Percentiles rank a stretch among this genome's conserved stretches.
Conservation (phyloP, 2,888 invertebrate species). For the Cynaeus angustus region DNA sequence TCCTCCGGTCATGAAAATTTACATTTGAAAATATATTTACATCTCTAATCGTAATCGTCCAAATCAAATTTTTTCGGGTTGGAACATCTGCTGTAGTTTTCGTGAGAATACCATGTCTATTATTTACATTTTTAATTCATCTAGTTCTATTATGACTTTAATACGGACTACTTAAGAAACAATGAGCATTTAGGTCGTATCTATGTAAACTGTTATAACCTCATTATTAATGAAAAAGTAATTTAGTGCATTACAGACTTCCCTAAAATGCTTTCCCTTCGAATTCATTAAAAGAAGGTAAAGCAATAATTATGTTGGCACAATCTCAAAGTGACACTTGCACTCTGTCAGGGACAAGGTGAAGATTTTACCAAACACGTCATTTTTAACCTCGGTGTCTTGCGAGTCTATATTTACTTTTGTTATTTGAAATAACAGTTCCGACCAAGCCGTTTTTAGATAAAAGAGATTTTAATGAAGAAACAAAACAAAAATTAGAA, state of each 20-base stretch:
- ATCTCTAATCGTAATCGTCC: constrained; percentile 27
- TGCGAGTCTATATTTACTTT: constrained; percentile 27
- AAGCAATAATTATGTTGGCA: constrained; percentile 8
- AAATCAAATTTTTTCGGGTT: constrained; percentile 23
- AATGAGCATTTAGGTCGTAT: constrained; percentile 36
- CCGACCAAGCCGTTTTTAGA: not conserved
- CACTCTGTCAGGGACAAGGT: constrained; percentile 37
- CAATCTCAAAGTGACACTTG: constrained; percentile 11
- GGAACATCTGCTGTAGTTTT: not conserved
- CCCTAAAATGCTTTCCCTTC: constrained; percentile 21
- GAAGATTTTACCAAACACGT: constrained; percentile 30
- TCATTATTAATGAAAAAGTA: constrained; percentile 5
- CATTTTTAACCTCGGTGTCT: constrained; percentile 25
- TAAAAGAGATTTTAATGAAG: constrained; percentile 1
- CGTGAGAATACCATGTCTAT: not conserved
- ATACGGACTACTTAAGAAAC: constrained; percentile 38
- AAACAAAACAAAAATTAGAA: not conserved
- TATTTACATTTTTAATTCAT: too few species aligned
- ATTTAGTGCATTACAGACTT: too few species aligned
- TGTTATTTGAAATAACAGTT: constrained; percentile 22
- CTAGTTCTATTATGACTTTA: not conserved
- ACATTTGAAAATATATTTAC: constrained; percentile 37
- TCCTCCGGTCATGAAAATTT: constrained; percentile 42
- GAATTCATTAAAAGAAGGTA: constrained; percentile 11
- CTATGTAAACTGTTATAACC: constrained; percentile 17